Conservation (phyloP, 2,797 vertebrate genomes). For the Tadarida brasiliensis region DNA sequence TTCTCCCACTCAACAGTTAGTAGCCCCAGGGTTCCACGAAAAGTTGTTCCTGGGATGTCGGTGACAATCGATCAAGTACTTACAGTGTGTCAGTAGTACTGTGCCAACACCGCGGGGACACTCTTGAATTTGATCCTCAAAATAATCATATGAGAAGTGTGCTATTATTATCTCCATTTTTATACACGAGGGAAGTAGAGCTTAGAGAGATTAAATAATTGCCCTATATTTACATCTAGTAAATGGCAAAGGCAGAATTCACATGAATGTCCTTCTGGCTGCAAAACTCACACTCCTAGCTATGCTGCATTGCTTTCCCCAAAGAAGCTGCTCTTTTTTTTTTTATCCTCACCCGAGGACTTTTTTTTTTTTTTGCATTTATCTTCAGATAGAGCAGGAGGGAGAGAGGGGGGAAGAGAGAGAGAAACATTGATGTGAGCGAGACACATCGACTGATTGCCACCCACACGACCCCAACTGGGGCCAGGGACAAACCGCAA, state of each 20-base stretch:
- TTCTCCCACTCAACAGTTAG: background rate
- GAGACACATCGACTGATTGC: too few species aligned
- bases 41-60: too few species aligned
- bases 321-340: too few species aligned
- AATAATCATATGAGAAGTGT: background rate
- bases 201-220: constrained; percentile 28
- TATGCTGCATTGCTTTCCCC: background rate
- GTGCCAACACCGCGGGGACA: too few species aligned
- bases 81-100: background rate
- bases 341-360: too few species aligned
- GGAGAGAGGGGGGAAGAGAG: too few species aligned
- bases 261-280: background rate
- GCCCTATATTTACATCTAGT: background rate
- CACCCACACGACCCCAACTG: too few species aligned
- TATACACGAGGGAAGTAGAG: background rate
- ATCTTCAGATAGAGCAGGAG: too few species aligned
- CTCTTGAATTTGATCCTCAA: constrained; percentile 6
- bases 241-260: background rate
- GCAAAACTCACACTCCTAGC: background rate
- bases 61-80: background rate
- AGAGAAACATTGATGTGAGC: too few species aligned
- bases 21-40: background rate
- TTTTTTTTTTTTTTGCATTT: too few species aligned
- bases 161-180: background rate
- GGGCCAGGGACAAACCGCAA: too few species aligned